Evolutionary conservation across 2,888 invertebrate genomes (phyloP).

Genomic region (Scelioninae gen. 2): DNA sequence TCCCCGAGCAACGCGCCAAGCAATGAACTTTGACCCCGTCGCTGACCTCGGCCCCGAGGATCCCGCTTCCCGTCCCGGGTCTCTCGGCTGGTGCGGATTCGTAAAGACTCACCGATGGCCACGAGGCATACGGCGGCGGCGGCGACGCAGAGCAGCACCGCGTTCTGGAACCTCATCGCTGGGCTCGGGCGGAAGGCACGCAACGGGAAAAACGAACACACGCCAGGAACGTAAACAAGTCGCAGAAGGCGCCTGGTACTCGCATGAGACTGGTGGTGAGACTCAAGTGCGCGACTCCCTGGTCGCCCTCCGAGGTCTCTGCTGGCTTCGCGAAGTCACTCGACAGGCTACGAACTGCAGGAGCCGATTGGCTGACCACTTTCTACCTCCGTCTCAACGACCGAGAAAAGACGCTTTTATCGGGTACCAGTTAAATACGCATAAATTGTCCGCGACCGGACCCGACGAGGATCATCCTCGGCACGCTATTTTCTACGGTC

Average conservation of each 20-base stretch:
- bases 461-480: conserved; percentile 45
- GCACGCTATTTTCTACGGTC: conserved; percentile 14
- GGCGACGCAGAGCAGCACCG: conserved; percentile 61
- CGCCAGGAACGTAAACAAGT: conserved; percentile 40
- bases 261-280: conserved; percentile 49
- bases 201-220: conserved; percentile 9
- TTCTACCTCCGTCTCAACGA: conserved; percentile 67
- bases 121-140: conserved; percentile 55
- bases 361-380: conserved; percentile 73
- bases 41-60: too few relatives aligned
- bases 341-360: conserved; percentile 59
- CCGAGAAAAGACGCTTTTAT: conserved; percentile 65
- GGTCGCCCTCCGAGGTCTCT: conserved; percentile 41
- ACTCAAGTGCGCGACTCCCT: conserved; percentile 52
- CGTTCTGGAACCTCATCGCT: conserved; percentile 60
- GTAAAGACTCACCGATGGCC: conserved; percentile 46
- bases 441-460: conserved; percentile 42
- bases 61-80: too few relatives aligned
- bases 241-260: conserved; percentile 36
- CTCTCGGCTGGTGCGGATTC: too few relatives aligned
- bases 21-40: too few relatives aligned
- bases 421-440: conserved; percentile 57
- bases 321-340: conserved; percentile 58
- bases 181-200: conserved; percentile 10
- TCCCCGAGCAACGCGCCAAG: too few relatives aligned